Conservation (phyloP, 2,113 vertebrate species). For the Zootoca vivipara region DNA sequence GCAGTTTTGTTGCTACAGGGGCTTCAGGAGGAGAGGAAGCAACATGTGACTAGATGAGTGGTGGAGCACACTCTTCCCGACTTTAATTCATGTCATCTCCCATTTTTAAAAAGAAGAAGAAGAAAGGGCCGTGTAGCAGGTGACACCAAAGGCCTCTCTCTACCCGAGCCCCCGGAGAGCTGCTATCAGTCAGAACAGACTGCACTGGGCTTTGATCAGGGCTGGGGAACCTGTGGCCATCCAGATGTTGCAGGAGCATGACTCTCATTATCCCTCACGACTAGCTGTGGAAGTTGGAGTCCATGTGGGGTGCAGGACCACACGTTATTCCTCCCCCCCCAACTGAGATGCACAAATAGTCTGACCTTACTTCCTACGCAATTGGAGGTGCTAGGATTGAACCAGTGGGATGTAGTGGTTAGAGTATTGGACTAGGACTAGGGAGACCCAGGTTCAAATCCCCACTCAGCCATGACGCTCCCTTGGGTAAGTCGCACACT, state of each 20-base stretch:
- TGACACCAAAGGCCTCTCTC: not conserved
- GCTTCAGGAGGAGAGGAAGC: not conserved
- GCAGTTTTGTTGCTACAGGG: conserved; percentile 7
- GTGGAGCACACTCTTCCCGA: not conserved
- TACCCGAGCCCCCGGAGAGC: not conserved
- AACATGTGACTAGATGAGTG: no score
- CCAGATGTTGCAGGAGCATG: not conserved
- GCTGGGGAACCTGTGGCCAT: not conserved
- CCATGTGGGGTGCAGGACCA: no score
- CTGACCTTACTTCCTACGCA: no score
- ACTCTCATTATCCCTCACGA: not conserved
- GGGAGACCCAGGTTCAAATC: no score
- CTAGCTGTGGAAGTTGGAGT: no score
- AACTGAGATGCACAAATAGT: no score
- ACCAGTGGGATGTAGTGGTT: no score
- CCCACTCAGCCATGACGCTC: no score
- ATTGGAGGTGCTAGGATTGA: no score
- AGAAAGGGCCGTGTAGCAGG: not conserved
- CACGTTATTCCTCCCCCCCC: no score
- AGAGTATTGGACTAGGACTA: no score
- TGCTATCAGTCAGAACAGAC: not conserved
- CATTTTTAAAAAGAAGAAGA: not conserved
- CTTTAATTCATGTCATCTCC: not conserved
- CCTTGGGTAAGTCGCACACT: no score
- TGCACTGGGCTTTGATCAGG: not conserved